These are phyloP conservation scores for Lophotis ruficrista DNA, from an alignment of 2,113 vertebrate genomes.

Conservation along the genomic window DNA sequence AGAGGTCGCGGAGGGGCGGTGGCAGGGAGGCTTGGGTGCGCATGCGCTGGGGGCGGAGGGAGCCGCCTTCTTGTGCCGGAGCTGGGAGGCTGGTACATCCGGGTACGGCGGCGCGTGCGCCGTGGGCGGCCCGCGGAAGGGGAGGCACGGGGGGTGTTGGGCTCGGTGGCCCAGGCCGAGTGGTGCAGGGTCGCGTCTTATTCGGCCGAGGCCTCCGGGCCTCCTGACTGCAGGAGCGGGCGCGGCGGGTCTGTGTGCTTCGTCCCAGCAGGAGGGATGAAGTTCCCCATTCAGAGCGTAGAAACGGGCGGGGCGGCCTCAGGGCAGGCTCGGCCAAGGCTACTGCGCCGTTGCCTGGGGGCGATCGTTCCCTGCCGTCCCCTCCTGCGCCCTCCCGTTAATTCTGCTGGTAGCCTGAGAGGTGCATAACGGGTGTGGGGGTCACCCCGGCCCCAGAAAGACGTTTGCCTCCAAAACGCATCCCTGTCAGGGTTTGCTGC, in stretches of 20 bases:
- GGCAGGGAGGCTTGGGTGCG: neutral
- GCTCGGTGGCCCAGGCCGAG: fast-evolving
- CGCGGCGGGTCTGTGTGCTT: fast-evolving
- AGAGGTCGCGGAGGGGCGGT: neutral
- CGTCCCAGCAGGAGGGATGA: fast-evolving
- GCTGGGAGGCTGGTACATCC: neutral
- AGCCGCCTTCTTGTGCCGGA: too few relatives aligned
- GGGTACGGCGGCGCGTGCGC: neutral
- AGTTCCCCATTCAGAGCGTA: fast-evolving
- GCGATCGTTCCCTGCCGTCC: fast-evolving
- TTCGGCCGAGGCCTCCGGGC: too few relatives aligned
- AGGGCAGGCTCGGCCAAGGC: too few relatives aligned
- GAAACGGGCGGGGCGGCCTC: neutral
- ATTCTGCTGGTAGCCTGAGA: too few relatives aligned
- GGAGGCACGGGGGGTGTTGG: too few relatives aligned
- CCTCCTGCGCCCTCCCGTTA: fast-evolving
- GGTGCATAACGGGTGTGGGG: fast-evolving
- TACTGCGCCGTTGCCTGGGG: fast-evolving
- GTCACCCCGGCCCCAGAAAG: fast-evolving
- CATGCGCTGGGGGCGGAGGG: neutral
- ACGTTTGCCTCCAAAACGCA: fast-evolving
- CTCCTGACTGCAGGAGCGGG: fast-evolving
- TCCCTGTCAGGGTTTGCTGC: fast-evolving
- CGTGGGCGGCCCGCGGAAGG: neutral
- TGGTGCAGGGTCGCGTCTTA: too few relatives aligned